phyloP scores from a whole-genome alignment of 2,113 vertebrate species.

The Istiophorus platypterus region DNA sequence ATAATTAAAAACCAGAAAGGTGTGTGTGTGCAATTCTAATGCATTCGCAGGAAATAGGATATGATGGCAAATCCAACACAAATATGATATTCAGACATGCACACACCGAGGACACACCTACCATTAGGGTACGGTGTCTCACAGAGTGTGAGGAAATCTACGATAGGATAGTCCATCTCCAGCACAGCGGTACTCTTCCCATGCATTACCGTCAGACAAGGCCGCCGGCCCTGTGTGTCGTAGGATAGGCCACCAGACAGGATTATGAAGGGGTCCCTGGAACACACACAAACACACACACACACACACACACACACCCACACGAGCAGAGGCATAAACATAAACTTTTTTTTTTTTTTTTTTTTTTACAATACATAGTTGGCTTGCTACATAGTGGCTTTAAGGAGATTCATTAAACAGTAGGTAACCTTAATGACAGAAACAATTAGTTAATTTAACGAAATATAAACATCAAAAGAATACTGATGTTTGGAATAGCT shows the following conservation, averaged over 20 bases:
- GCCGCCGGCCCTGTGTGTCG: slow-evolving; percentile 96
- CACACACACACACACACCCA: slow-evolving; percentile 34
- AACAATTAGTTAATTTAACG: neutral
- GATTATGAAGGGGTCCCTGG: slow-evolving; percentile 97
- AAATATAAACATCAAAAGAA: too few relatives aligned
- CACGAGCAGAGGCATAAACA: neutral
- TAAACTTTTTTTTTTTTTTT: neutral
- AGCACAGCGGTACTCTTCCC: slow-evolving; percentile 98
- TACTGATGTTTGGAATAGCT: too few relatives aligned
- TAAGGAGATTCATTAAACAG: neutral
- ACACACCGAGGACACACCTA: slow-evolving; percentile 69
- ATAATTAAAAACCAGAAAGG: slow-evolving; percentile 66
- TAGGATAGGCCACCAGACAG: slow-evolving; percentile 98
- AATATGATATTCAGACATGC: neutral
- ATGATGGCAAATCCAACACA: neutral
- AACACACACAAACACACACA: slow-evolving; percentile 41
- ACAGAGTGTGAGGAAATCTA: slow-evolving; percentile 98
- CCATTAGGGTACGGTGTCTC: slow-evolving; percentile 98
- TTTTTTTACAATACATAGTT: neutral
- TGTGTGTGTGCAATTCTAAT: slow-evolving; percentile 17
- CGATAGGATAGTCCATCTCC: slow-evolving; percentile 99
- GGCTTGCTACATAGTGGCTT: neutral
- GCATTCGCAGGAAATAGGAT: neutral
- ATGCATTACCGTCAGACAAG: slow-evolving; percentile 98
- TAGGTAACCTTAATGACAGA: neutral